Conservation (phyloP, 2,113 vertebrate genomes). For the Poecilia latipinna region DNA sequence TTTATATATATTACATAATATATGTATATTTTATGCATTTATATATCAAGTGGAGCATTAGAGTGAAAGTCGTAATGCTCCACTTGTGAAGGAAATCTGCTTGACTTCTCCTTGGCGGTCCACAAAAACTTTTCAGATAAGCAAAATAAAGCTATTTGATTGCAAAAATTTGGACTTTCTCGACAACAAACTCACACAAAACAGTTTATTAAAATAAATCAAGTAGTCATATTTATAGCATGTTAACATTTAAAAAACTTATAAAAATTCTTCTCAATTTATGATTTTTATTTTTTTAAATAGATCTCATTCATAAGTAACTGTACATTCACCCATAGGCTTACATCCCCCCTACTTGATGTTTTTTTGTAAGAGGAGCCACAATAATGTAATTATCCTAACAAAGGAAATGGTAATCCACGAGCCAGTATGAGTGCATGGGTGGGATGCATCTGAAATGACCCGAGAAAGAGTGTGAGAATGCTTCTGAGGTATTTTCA, state of each 20-base stretch:
- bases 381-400: constrained; percentile 71
- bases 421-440: constrained; percentile 57
- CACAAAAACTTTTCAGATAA: background rate
- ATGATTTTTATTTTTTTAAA: constrained; percentile 32
- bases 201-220: background rate
- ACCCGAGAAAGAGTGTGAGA: constrained; percentile 61
- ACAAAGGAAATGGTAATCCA: constrained; percentile 77
- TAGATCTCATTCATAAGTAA: constrained; percentile 30
- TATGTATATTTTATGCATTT: no score
- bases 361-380: constrained; percentile 34
- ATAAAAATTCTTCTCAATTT: constrained; percentile 19
- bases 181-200: background rate
- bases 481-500: constrained; percentile 69
- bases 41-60: no score
- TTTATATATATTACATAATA: no score
- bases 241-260: background rate
- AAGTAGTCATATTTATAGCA: background rate
- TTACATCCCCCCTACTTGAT: constrained; percentile 37
- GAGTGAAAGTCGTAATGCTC: no score
- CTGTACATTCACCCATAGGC: constrained; percentile 51
- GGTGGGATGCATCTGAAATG: constrained; percentile 77
- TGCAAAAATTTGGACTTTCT: background rate
- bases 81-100: no score
- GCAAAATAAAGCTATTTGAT: no score
- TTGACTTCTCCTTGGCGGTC: no score